Evolutionary conservation across 2,797 vertebrate genomes (phyloP), one percentile per base, ranked within the genome.

Genomic region (Liasis olivaceus): DNA sequence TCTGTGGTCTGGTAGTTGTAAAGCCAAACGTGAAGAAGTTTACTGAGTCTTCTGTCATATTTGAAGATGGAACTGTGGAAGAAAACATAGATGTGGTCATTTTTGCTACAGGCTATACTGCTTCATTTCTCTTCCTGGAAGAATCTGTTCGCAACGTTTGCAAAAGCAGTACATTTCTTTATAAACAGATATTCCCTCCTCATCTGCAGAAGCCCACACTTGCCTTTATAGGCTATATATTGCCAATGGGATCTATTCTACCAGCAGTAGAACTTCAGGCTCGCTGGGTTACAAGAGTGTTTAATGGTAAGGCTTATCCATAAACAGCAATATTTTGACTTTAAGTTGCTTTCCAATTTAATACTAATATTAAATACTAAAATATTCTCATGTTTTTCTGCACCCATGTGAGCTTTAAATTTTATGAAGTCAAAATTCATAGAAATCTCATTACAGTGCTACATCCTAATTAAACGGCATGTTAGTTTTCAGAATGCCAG

Each of bases 21-120:
- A 99, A 98, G 96, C 95, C 97, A 64, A 97, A 97, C 0, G 97
- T 99, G 94, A 97, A 97, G 92, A 97, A 97, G 84, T 98, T 99
- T 95, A 95, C 95, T 0, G 98, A 98, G 47, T 98, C 92, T 47
- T 97, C 97, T 12, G 97, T 97, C 88, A 7, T 98, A 91, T 98
- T 99, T 91, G 97, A 96, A 36, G 98, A 99, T 0, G 98, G 98
- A 26, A 98, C 98, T 0, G 7, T 89, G 0, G 96, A 98, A 92
- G 96, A 97, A 51, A 95, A 98, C 95, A 97, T 99, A 0, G 98
- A 98, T 0, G 92, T 95, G 2, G 98, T 98, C 93, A 96, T 99
- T 93, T 98, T 98, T 94, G 95, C 98, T 85, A 99, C 98, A 0
- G 98, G 98, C 42, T 99, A 98, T 93, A 91, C 77, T 36, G 97